These are phyloP conservation scores for Hyperopisus bebe DNA, from an alignment of 2,113 vertebrate genomes.

Conservation along the genomic window DNA sequence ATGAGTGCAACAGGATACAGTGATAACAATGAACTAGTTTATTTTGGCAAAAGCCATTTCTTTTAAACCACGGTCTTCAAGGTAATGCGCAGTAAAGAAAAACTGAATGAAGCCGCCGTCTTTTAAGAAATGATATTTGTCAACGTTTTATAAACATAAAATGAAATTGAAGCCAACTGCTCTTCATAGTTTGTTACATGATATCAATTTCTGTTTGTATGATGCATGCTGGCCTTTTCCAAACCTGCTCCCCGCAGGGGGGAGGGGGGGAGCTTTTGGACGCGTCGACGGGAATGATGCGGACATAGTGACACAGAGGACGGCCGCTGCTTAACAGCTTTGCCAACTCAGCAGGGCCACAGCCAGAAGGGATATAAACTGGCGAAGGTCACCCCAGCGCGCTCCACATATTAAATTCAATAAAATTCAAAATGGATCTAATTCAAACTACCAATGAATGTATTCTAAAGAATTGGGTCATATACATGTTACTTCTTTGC, in stretches of 20 bases:
- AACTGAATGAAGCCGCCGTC: neutral
- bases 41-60: neutral
- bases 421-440: neutral
- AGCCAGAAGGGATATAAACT: neutral
- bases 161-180: neutral
- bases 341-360: neutral
- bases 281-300: neutral
- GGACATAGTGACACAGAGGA: neutral
- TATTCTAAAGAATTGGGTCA: neutral
- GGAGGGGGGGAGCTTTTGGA: neutral
- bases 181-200: neutral
- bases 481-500: neutral
- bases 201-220: neutral
- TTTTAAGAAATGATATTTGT: neutral
- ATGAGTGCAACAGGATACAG: neutral
- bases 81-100: neutral
- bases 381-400: neutral
- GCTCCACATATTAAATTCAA: neutral
- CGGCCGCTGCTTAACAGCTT: neutral
- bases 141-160: neutral
- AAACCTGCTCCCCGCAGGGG: neutral
- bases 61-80: neutral
- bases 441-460: neutral
- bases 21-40: neutral
- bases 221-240: neutral